Conservation (phyloP, 2,797 vertebrate species). For the Gallinago nigripennis region DNA sequence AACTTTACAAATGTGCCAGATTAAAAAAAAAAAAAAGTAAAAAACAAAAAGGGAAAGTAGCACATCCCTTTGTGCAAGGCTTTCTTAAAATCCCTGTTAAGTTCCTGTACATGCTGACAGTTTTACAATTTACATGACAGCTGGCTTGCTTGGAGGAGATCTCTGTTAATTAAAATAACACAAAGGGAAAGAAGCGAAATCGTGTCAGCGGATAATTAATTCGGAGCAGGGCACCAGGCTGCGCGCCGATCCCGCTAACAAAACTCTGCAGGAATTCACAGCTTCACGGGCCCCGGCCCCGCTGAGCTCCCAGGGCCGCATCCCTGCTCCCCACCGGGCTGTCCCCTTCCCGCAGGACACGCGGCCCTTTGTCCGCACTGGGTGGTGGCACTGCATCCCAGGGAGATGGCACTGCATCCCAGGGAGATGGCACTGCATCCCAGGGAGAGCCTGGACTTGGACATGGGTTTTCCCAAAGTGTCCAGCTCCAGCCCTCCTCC, state of each 20-base stretch:
- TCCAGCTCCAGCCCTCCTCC: too few relatives aligned
- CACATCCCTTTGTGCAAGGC: conserved; percentile 49
- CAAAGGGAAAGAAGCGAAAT: conserved; percentile 72
- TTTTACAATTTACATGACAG: conserved; percentile 78
- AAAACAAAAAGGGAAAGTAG: background rate
- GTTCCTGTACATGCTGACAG: conserved; percentile 76
- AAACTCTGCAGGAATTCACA: conserved; percentile 71
- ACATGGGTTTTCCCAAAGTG: accelerated
- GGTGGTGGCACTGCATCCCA: accelerated
- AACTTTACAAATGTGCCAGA: conserved; percentile 35
- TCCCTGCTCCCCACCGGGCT: accelerated
- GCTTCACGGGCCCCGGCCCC: background rate
- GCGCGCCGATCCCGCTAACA: conserved; percentile 41
- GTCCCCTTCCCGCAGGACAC: background rate
- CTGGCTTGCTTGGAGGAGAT: conserved; percentile 81
- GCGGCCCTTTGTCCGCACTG: accelerated
- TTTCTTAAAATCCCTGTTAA: conserved; percentile 62
- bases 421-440: accelerated
- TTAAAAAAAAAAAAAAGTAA: background rate
- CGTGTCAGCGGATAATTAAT: conserved; percentile 78
- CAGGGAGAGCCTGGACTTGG: background rate
- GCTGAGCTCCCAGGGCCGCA: background rate
- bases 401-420: accelerated
- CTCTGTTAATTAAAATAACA: conserved; percentile 82
- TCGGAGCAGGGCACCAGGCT: conserved; percentile 69